These are phyloP conservation scores for Prosopocoilus inquinatus DNA, from an alignment of 2,888 invertebrate species.

Conservation along the genomic window DNA sequence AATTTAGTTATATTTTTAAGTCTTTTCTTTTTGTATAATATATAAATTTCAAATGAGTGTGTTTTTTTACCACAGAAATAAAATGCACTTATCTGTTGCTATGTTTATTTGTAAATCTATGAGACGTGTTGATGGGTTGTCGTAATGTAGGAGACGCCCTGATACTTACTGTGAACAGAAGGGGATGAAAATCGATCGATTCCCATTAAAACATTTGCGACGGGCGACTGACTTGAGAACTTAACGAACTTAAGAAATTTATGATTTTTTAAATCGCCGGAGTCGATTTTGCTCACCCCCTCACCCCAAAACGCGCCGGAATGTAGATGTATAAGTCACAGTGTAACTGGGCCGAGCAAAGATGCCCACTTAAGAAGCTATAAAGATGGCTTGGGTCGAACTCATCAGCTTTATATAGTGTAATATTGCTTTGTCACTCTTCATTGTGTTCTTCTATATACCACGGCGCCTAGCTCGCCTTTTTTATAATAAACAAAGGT, in stretches of 20 bases:
- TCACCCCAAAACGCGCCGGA: not conserved
- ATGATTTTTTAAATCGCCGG: constrained; percentile 18
- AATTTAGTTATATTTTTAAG: too few species aligned
- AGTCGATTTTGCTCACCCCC: not conserved
- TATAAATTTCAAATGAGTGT: too few species aligned
- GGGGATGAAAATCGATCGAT: constrained; percentile 10
- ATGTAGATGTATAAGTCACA: constrained; percentile 4
- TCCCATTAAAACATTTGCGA: constrained; percentile 27
- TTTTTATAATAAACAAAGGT: constrained; percentile 10
- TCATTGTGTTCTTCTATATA: constrained; percentile 14
- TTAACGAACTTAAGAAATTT: constrained; percentile 15
- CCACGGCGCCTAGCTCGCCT: constrained; percentile 9
- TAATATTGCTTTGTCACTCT: constrained; percentile 19
- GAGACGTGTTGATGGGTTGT: constrained; percentile 33
- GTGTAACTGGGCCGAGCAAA: constrained; percentile 16
- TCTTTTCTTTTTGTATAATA: too few species aligned
- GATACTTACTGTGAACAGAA: not conserved
- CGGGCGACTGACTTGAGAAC: constrained; percentile 20
- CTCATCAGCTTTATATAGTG: constrained; percentile 20
- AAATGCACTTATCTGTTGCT: constrained; percentile 34
- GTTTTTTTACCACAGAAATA: too few species aligned
- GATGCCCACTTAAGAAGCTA: constrained; percentile 19
- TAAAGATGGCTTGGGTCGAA: constrained; percentile 11
- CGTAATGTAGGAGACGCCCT: not conserved
- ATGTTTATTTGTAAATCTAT: constrained; percentile 45